A percentile compares a stretch with the other conserved stretches of the same genome.
These are phyloP conservation scores for Epirrita christyi DNA, from an alignment of 2,888 invertebrate species.

Conservation along the genomic window DNA sequence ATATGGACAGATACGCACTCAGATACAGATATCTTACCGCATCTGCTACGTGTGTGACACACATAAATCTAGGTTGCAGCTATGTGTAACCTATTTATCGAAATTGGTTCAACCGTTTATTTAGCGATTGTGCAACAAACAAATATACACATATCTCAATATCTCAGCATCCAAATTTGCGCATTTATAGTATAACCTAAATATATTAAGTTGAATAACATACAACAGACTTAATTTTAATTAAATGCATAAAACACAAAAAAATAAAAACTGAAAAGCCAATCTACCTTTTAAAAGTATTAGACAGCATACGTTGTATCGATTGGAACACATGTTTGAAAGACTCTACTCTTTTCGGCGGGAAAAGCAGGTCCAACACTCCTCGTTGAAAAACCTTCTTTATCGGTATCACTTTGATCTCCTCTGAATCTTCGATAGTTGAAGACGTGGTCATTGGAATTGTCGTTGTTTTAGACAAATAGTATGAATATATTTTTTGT, in stretches of 20 bases:
- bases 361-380: slow-evolving; percentile 65
- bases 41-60: no score
- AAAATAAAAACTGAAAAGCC: background rate
- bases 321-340: slow-evolving; percentile 66
- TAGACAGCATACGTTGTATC: slow-evolving; percentile 57
- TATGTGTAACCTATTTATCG: no score
- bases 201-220: no score
- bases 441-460: slow-evolving; percentile 32
- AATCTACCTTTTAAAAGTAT: slow-evolving; percentile 52
- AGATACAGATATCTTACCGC: no score
- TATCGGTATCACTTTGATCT: slow-evolving; percentile 47
- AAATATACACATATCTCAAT: no score
- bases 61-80: no score
- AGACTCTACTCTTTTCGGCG: slow-evolving; percentile 56
- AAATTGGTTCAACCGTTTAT: no score
- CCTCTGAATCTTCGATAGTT: slow-evolving; percentile 42
- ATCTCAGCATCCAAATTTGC: no score
- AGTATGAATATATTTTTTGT: slow-evolving; percentile 38
- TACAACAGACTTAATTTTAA: no score
- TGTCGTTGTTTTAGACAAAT: background rate
- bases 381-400: slow-evolving; percentile 53
- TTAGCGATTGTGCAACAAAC: no score
- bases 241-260: background rate
- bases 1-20: no score
- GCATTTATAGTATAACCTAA: no score